These are phyloP conservation scores for Drymonia ruficornis DNA, from an alignment of 2,888 invertebrate genomes.

Conservation along the genomic window DNA sequence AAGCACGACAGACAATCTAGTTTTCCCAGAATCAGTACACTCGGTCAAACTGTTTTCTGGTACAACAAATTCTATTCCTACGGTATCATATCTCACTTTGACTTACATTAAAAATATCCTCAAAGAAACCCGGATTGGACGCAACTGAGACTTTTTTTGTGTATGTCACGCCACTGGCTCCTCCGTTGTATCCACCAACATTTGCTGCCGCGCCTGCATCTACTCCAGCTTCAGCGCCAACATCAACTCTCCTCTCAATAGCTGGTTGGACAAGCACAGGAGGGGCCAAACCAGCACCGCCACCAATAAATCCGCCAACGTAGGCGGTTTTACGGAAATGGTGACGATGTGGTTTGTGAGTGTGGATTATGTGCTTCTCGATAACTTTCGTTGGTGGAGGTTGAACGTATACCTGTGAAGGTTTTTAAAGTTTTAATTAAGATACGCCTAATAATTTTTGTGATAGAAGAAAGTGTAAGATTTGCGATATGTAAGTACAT, in stretches of 20 bases:
- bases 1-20: no score
- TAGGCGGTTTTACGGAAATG: constrained; percentile 63
- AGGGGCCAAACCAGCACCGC: constrained; percentile 40
- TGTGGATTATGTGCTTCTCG: constrained; percentile 58
- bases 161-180: constrained; percentile 50
- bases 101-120: constrained; percentile 87
- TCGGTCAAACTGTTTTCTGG: no score
- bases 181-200: constrained; percentile 34
- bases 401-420: constrained; percentile 60
- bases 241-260: constrained; percentile 65
- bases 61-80: no score
- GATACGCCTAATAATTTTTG: no score
- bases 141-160: constrained; percentile 60
- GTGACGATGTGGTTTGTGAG: constrained; percentile 64
- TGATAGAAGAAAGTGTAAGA: not conserved
- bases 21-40: no score
- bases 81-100: not conserved
- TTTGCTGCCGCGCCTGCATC: constrained; percentile 27
- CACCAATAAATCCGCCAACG: constrained; percentile 63
- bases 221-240: constrained; percentile 47
- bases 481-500: no score
- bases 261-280: constrained; percentile 44
- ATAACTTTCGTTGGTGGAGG: constrained; percentile 51
- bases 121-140: constrained; percentile 78
- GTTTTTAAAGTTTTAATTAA: not conserved